A percentile compares a stretch with the other conserved stretches of the same genome.
Evolutionary conservation across 1,140 invertebrate genomes (phyloP).

Genomic region (Zaprionus davidi): DNA sequence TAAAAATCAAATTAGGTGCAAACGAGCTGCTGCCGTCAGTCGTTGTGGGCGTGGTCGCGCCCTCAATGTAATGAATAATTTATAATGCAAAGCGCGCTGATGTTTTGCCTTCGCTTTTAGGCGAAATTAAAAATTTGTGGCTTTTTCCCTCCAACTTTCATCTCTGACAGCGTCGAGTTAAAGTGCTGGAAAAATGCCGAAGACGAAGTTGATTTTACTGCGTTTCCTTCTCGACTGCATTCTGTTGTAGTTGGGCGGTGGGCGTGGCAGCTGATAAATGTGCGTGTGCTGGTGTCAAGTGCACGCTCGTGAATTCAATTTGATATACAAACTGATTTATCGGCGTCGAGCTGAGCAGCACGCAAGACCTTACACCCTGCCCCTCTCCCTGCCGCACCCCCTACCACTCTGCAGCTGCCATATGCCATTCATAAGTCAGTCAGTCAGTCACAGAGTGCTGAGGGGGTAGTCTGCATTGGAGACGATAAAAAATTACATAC

Average conservation of each 20-base stretch:
- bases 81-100: conserved; percentile 63
- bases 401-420: conserved; percentile 38
- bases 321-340: conserved; percentile 83
- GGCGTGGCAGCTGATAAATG: conserved; percentile 66
- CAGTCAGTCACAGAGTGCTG: conserved; percentile 29
- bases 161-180: conserved; percentile 35
- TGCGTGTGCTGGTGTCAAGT: conserved; percentile 78
- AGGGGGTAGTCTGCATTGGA: conserved; percentile 37
- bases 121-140: conserved; percentile 78
- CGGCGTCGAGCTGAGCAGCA: conserved; percentile 47
- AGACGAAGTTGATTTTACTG: background rate
- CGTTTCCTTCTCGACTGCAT: conserved; percentile 2
- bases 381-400: conserved; percentile 30
- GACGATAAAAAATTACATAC: conserved; percentile 83
- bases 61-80: conserved; percentile 79
- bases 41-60: conserved; percentile 20
- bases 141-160: conserved; percentile 30
- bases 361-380: conserved; percentile 6
- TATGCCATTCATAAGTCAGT: conserved; percentile 78
- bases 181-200: conserved; percentile 37
- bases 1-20: conserved; percentile 83
- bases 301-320: conserved; percentile 81
- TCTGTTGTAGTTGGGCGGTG: background rate
- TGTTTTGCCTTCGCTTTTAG: conserved; percentile 67
- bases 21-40: conserved; percentile 75